Evolutionary conservation across 2,797 vertebrate genomes (phyloP).

Genomic region (Buceros bicornis): DNA sequence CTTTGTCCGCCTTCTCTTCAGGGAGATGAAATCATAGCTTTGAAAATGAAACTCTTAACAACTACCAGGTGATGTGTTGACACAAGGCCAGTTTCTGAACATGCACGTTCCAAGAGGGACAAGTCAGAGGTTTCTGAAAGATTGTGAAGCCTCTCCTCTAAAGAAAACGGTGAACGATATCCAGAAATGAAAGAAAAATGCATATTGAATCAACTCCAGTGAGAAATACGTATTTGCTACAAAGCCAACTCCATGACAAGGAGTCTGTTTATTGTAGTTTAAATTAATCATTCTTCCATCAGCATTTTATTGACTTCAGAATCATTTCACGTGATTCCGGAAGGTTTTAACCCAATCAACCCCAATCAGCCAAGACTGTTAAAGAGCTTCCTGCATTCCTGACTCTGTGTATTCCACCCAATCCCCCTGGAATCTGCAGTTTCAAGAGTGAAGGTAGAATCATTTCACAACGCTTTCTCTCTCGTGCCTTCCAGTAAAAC

Average conservation of each 20-base stretch:
- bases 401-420: constrained; percentile 35
- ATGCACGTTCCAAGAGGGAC: constrained; percentile 45
- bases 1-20: constrained; percentile 70
- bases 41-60: constrained; percentile 80
- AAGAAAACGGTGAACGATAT: constrained; percentile 69
- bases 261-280: constrained; percentile 74
- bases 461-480: constrained; percentile 20
- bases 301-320: constrained; percentile 72
- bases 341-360: constrained; percentile 78
- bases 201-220: constrained; percentile 68
- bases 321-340: constrained; percentile 41
- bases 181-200: constrained; percentile 72
- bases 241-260: constrained; percentile 66
- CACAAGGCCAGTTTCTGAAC: constrained; percentile 68
- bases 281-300: constrained; percentile 60
- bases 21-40: constrained; percentile 82
- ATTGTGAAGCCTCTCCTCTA: constrained; percentile 56
- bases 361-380: constrained; percentile 45
- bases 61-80: constrained; percentile 80
- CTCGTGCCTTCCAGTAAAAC: background rate
- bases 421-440: constrained; percentile 29
- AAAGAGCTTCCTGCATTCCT: constrained; percentile 66
- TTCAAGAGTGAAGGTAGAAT: background rate
- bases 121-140: constrained; percentile 50
- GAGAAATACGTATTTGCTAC: constrained; percentile 66